phyloP scores from a whole-genome alignment of 2,888 invertebrate species.

The Drosophila gaucha region DNA sequence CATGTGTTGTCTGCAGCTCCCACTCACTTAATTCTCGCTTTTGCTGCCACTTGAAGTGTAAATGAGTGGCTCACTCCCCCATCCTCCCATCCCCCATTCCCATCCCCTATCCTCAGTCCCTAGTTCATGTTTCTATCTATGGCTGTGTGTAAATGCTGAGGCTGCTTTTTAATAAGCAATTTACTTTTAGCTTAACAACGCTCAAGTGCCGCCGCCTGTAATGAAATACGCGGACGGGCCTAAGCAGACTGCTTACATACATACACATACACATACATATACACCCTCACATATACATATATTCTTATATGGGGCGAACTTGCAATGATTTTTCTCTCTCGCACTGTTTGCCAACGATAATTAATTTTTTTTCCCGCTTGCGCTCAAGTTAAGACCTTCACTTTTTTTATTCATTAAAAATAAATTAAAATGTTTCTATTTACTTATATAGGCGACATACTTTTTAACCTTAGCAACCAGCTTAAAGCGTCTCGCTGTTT shows the following conservation, averaged over 20 bases:
- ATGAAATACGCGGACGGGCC: constrained; percentile 63
- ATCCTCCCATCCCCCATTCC: not conserved
- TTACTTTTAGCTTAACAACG: constrained; percentile 75
- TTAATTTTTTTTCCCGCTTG: constrained; percentile 64
- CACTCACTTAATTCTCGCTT: constrained; percentile 70
- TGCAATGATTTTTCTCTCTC: constrained; percentile 51
- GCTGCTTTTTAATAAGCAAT: constrained; percentile 75
- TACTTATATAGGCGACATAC: constrained; percentile 23
- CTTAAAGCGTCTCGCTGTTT: constrained; percentile 10
- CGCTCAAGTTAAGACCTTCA: constrained; percentile 59
- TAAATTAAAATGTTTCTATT: constrained; percentile 68
- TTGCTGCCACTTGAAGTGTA: constrained; percentile 74
- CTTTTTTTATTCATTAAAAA: constrained; percentile 71
- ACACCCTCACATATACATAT: not conserved
- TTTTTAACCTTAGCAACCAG: constrained; percentile 25
- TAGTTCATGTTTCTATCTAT: constrained; percentile 9
- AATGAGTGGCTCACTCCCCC: constrained; percentile 63
- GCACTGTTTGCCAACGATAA: constrained; percentile 68
- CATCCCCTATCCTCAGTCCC: not conserved
- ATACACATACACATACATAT: not conserved
- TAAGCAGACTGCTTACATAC: constrained; percentile 54
- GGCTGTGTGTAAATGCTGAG: constrained; percentile 36
- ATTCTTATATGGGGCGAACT: constrained; percentile 8
- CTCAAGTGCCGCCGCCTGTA: constrained; percentile 61
- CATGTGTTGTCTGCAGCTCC: constrained; percentile 55